Evolutionary conservation across 2,888 invertebrate genomes (phyloP).

Genomic region (Synergus gifuensis): DNA sequence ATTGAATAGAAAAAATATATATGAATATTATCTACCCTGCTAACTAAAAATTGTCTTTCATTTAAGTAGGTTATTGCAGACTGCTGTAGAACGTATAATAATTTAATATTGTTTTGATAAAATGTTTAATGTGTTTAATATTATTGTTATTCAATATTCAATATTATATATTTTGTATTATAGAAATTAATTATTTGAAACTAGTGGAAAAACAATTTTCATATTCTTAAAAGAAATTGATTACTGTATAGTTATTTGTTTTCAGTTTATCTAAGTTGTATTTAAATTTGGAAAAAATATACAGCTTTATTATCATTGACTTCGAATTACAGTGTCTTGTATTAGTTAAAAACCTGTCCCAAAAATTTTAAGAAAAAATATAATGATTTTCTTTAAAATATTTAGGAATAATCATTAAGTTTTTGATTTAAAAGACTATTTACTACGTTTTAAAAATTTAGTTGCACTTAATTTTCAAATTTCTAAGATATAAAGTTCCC

Average conservation of each 20-base stretch:
- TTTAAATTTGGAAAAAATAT: conserved; percentile 9
- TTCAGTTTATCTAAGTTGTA: conserved; percentile 8
- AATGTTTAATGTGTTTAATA: neutral
- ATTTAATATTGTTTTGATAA: conserved; percentile 28
- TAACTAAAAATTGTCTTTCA: neutral
- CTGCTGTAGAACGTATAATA: conserved; percentile 13
- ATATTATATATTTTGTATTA: neutral
- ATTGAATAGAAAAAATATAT: neutral
- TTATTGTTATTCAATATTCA: neutral
- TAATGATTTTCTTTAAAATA: no score
- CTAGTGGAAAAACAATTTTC: neutral
- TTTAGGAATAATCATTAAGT: no score
- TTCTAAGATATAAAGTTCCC: no score
- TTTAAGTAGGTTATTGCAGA: neutral
- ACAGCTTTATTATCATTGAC: conserved; percentile 18
- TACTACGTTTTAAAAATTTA: no score
- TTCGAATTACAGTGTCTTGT: neutral
- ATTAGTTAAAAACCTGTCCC: neutral
- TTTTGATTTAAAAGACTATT: no score
- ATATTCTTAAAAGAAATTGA: neutral
- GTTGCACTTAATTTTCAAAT: no score
- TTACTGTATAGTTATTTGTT: neutral
- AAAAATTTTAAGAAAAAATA: no score
- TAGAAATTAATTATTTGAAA: neutral
- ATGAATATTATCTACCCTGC: neutral